A percentile compares a stretch with the other conserved stretches of the same genome.
Evolutionary conservation across 1,140 invertebrate species (phyloP).

Genomic region (Caenorhabditis inopinata): DNA sequence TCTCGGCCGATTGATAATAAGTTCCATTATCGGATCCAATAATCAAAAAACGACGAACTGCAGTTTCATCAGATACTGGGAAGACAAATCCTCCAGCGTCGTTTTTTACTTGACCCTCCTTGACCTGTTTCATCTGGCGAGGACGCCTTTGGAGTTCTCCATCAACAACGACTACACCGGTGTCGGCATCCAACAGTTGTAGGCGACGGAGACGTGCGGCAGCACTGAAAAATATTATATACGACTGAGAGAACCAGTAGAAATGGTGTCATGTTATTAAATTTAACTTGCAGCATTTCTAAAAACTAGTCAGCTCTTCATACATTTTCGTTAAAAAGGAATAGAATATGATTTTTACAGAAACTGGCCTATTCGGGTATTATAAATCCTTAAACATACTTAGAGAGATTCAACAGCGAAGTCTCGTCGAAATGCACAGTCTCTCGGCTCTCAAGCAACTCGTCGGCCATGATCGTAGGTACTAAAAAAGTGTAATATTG

Average conservation of each 20-base stretch:
- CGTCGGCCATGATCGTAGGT: neutral
- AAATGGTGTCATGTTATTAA: no score
- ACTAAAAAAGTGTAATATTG: neutral
- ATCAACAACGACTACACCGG: neutral
- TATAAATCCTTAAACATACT: no score
- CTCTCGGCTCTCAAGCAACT: neutral
- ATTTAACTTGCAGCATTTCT: no score
- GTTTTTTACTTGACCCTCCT: constrained; percentile 57
- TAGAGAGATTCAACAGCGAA: neutral
- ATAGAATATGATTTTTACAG: no score
- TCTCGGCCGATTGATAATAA: constrained; percentile 60
- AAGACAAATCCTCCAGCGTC: constrained; percentile 67
- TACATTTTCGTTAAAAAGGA: no score
- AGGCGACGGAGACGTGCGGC: no score
- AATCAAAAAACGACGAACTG: constrained; percentile 67
- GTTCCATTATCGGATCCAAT: constrained; percentile 62
- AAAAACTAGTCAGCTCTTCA: no score
- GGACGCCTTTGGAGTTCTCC: neutral
- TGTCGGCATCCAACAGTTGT: neutral
- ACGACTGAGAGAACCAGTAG: no score
- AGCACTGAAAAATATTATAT: no score
- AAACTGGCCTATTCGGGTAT: no score
- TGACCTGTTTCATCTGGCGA: neutral
- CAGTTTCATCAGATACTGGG: constrained; percentile 62
- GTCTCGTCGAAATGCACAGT: neutral